Evolutionary conservation across 2,888 invertebrate species (phyloP).

Genomic region (Volucella inflata): DNA sequence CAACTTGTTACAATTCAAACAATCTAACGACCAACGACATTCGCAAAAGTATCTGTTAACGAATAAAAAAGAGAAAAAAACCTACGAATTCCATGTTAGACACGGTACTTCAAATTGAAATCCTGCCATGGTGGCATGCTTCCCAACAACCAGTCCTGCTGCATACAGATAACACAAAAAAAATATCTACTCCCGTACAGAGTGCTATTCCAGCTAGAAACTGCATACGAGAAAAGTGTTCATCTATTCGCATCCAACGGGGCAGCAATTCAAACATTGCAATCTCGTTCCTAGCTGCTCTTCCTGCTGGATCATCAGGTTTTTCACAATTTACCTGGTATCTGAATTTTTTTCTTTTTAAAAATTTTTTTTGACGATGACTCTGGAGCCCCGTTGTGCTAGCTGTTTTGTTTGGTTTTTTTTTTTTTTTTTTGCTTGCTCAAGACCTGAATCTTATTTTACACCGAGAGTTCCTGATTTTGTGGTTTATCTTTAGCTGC

Average conservation of each 20-base stretch:
- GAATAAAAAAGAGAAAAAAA: constrained; percentile 1
- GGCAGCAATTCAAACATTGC: constrained; percentile 39
- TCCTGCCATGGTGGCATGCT: constrained; percentile 57
- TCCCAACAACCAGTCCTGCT: constrained; percentile 48
- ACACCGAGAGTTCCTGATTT: constrained; percentile 19
- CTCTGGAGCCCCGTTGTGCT: constrained; percentile 43
- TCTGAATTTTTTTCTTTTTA: constrained; percentile 29
- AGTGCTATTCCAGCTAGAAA: constrained; percentile 48
- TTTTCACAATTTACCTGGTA: constrained; percentile 55
- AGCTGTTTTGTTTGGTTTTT: constrained; percentile 48
- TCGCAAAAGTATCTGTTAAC: background rate
- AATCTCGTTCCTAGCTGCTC: constrained; percentile 67
- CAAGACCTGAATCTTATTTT: constrained; percentile 52
- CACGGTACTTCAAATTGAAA: constrained; percentile 32
- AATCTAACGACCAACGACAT: constrained; percentile 35
- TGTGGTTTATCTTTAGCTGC: background rate
- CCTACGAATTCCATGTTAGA: constrained; percentile 42
- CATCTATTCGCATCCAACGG: constrained; percentile 34
- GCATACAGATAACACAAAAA: constrained; percentile 19
- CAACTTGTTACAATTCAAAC: constrained; percentile 17
- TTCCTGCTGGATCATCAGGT: constrained; percentile 72
- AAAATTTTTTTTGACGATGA: constrained; percentile 4
- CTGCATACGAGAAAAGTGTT: constrained; percentile 36
- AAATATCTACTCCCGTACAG: constrained; percentile 1
- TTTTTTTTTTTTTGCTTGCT: no score